Percentiles rank a stretch among this genome's conserved stretches.
phyloP scores from a whole-genome alignment of 2,113 vertebrate genomes.

The Peromyscus californicus region DNA sequence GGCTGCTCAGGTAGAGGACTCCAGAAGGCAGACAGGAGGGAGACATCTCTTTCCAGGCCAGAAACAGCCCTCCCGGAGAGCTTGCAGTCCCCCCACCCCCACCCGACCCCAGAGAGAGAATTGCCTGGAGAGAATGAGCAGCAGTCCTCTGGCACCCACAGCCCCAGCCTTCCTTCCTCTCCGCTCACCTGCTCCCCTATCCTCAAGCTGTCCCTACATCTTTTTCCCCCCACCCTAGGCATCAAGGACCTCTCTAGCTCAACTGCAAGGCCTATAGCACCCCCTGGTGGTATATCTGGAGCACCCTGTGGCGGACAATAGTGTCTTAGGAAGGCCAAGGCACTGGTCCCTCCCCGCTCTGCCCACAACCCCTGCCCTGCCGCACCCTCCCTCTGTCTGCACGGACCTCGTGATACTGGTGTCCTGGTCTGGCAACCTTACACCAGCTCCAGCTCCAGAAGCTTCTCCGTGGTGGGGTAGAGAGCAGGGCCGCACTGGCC shows the following conservation, averaged over 20 bases:
- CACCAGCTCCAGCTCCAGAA: not conserved
- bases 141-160: not conserved
- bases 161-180: not conserved
- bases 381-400: not conserved
- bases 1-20: not conserved
- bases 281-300: not conserved
- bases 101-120: not conserved
- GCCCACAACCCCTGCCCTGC: rapidly evolving
- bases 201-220: rapidly evolving
- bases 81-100: not conserved
- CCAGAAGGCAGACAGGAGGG: not conserved
- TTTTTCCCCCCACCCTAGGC: too few species aligned
- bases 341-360: too few species aligned
- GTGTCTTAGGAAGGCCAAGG: rapidly evolving
- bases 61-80: not conserved
- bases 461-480: not conserved
- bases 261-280: constrained; percentile 11
- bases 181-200: not conserved
- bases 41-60: not conserved
- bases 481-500: not conserved
- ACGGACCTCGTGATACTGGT: not conserved
- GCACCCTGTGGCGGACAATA: rapidly evolving
- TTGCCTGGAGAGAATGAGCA: not conserved
- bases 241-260: too few species aligned
- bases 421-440: not conserved